Conservation (phyloP, 1,140 invertebrate species). For the Apis florea region DNA sequence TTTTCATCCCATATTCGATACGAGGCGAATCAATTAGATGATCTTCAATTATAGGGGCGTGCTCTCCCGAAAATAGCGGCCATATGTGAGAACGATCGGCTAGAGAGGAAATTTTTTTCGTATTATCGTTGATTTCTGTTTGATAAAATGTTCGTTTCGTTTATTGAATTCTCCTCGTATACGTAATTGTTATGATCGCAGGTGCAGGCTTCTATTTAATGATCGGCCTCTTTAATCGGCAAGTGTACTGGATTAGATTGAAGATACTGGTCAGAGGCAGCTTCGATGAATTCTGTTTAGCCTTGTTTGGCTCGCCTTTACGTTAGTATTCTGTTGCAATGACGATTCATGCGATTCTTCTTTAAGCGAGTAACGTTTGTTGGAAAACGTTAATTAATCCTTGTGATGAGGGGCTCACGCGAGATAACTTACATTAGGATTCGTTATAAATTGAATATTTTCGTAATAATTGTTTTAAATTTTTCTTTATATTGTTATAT, state of each 20-base stretch:
- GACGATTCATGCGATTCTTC: background rate
- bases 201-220: conserved; percentile 27
- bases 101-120: conserved; percentile 23
- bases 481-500: too few species aligned
- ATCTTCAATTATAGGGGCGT: conserved; percentile 53
- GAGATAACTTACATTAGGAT: too few species aligned
- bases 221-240: conserved; percentile 7
- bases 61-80: background rate
- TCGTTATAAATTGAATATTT: too few species aligned
- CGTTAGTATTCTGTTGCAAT: too few species aligned
- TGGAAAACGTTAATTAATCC: background rate
- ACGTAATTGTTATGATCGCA: conserved; percentile 40
- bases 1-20: conserved; percentile 50
- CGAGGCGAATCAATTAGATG: conserved; percentile 58
- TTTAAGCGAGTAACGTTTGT: background rate
- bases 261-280: conserved; percentile 14
- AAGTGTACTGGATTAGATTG: conserved; percentile 9
- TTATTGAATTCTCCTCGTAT: background rate
- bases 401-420: too few species aligned
- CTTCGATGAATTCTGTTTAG: conserved; percentile 5
- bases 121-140: conserved; percentile 12
- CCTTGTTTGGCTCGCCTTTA: background rate
- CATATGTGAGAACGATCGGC: conserved; percentile 45
- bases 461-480: too few species aligned
- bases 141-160: background rate